Evolutionary conservation across 2,888 invertebrate genomes (phyloP), one percentile per base, ranked within the genome.

Genomic region (Morinoia aosen): DNA sequence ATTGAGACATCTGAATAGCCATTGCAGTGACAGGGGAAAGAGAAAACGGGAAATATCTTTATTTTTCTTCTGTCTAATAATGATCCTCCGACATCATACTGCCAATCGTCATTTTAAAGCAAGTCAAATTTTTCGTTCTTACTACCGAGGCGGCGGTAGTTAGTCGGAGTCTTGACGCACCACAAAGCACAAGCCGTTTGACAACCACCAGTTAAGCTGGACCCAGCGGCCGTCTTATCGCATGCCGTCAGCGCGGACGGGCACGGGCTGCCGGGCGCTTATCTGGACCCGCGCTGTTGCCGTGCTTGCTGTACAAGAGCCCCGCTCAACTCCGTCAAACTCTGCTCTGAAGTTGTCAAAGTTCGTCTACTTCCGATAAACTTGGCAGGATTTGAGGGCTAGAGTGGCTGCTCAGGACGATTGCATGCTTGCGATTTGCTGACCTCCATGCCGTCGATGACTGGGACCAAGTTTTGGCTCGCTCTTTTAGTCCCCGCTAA

Each of bases 351-450:
- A 90, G 90, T 90, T 90, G 90, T 90, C 40, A 90, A 48, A 90
- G 90, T 90, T 90, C 39, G 90, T 48, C n/a, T 90, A 39, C 48
- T 90, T 48, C 90, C 90, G 90, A 90, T 90, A 90, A 90, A 90
- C 90, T 90, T 90, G 39, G 48, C 39, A 90, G 90, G 90, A 90
- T 90, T 90, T 90, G 90, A 48, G 48, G 48, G 48, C 90, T 14
- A 0, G 40, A 90, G 48, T 90, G 90, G 90, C 33, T 39, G 40
- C 76, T 76, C 76, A 48, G 40, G 90, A 90, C 90, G 90, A 90
- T 90, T 48, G 90, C 90, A 40, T 25, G 48, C 40, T 48, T 48
- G 90, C 90, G 90, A 90, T 90, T 90, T 90, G 90, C 90, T 90
- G 40, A 48, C 40, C 90, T 39, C 90, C 2, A 10, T 12, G 10